Evolutionary conservation across 2,797 vertebrate genomes (phyloP), one percentile per base, ranked within the genome.

Genomic region (Morelia viridis): DNA sequence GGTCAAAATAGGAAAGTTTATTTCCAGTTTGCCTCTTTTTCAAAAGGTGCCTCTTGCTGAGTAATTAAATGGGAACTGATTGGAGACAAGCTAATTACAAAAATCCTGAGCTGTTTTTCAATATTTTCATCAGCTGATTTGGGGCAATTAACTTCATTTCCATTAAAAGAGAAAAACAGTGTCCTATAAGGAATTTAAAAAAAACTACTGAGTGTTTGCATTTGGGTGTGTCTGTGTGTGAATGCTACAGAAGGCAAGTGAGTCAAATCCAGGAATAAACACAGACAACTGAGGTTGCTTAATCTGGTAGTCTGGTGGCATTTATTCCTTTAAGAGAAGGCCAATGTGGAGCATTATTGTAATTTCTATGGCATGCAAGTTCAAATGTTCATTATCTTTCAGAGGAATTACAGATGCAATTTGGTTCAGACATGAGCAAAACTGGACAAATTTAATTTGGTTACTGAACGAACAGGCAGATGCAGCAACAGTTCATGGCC

Each of bases 361-460:
- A 71, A 95, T 93, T 19, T 95, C 85, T 94, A 83, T 76, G 93
- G 88, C 22, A 94, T 91, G 91, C 93, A 89, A 94, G 83, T 93
- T 90, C 92, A 95, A 96, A 94, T 95, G 86, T 93, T 95, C 94
- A 87, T 83, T 93, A 91, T 94, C 24, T 93, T 95, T 94, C 64
- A 92, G 87, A 50, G 57, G 19, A 92, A 94, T 92, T 94, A 90
- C 89, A 96, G 90, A 88, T 93, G 26, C 90, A 94, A 94, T 96
- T 95, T 89, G 53, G 68, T 71, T 89, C 62, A 57, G 85, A 89
- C 90, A 93, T 95, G 93, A 95, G 95, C 89, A 91, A 87, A 93
- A 93, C 92, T 92, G 88, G 60, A 93, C 62, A 96, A 94, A 96
- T 94, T 93, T 85, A 95, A 95, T 95, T 95, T 94, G 64, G 50